Percentiles rank a stretch among this genome's conserved stretches.
These are phyloP conservation scores for Melopsittacus undulatus DNA, from an alignment of 2,797 vertebrate genomes.

Conservation along the genomic window DNA sequence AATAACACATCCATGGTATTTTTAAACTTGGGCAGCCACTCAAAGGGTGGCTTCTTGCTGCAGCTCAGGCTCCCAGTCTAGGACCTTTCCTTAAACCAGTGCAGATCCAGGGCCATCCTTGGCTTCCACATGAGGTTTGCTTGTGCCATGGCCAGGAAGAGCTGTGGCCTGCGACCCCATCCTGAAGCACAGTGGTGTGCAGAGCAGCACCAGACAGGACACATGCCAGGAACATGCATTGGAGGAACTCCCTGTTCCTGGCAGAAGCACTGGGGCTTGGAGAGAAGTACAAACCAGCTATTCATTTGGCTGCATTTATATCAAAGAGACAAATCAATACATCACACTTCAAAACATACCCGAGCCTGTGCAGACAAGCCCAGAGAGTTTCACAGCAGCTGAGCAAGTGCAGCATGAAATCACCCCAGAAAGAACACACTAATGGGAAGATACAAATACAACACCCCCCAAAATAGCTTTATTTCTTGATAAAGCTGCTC, in stretches of 20 bases:
- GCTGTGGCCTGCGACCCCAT: fast-evolving
- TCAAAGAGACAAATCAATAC: background rate
- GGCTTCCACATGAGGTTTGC: background rate
- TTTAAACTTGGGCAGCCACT: fast-evolving
- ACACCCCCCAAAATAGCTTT: fast-evolving
- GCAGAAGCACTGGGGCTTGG: fast-evolving
- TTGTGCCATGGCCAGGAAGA: background rate
- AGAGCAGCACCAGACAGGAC: background rate
- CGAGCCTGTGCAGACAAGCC: background rate
- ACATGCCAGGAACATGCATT: fast-evolving
- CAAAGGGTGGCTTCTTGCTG: fast-evolving
- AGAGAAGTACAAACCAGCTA: background rate
- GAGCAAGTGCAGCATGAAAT: background rate
- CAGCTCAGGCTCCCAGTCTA: background rate
- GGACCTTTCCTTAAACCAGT: background rate
- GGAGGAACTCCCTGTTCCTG: background rate
- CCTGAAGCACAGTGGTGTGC: background rate
- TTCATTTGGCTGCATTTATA: fast-evolving
- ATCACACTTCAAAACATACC: background rate
- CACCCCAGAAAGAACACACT: background rate
- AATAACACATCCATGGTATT: fast-evolving
- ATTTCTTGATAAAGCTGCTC: background rate
- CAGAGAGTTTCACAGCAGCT: fast-evolving
- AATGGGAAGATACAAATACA: background rate
- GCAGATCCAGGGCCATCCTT: fast-evolving